Evolutionary conservation across 53 echinoderm and acorn worm genomes (phyloP).

Genomic region (Paracentrotus lividus): DNA sequence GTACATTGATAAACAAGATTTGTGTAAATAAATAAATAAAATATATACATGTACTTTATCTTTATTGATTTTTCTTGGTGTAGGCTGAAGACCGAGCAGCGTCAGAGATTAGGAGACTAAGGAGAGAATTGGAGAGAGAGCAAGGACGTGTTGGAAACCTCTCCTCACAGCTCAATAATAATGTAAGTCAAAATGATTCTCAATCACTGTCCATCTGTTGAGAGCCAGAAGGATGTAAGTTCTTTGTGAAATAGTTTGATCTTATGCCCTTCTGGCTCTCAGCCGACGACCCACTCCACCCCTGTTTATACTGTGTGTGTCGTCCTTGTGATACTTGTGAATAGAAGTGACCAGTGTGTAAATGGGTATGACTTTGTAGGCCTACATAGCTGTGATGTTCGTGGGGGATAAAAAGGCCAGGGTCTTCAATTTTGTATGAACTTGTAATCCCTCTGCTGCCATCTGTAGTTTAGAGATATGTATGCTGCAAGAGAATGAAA

Average conservation of each 20-base stretch:
- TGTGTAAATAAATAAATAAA: too few relatives aligned
- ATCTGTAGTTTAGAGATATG: slow-evolving; percentile 23
- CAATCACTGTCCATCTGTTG: neutral
- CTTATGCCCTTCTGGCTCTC: neutral
- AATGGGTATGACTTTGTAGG: neutral
- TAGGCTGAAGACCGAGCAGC: slow-evolving; percentile 86
- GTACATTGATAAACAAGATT: too few relatives aligned
- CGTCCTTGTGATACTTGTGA: too few relatives aligned
- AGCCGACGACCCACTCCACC: too few relatives aligned
- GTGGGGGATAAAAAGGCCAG: neutral
- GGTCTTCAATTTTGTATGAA: slow-evolving; percentile 9
- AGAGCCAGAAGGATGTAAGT: neutral
- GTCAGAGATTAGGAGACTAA: slow-evolving; percentile 85
- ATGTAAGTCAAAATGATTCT: slow-evolving; percentile 79
- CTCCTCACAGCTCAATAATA: slow-evolving; percentile 92
- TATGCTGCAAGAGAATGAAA: neutral
- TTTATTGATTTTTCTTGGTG: neutral
- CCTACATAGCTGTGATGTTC: neutral
- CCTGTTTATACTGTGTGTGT: too few relatives aligned
- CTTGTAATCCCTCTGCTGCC: neutral
- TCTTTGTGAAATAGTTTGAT: neutral
- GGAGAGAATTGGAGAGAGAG: slow-evolving; percentile 92
- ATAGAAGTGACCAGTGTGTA: neutral
- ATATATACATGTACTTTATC: too few relatives aligned
- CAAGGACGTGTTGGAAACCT: slow-evolving; percentile 93